Conservation (phyloP, 2,797 vertebrate genomes). For the Orestias chungarensis region DNA sequence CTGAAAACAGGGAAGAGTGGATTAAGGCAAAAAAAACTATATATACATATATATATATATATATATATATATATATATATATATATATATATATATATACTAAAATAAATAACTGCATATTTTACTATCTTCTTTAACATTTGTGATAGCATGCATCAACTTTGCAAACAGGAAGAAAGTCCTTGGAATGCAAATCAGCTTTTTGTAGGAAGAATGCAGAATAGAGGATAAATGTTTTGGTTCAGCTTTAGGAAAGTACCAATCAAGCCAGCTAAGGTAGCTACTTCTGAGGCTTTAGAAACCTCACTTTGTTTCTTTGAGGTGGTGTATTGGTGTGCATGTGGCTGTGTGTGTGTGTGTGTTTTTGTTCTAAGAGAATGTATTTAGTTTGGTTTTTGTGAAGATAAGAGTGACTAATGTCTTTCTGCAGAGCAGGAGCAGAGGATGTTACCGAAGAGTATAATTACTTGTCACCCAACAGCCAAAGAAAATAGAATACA, state of each 20-base stretch:
- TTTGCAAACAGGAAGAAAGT: not conserved
- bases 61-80: too few species aligned
- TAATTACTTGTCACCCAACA: slow-evolving; percentile 62
- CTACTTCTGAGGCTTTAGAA: not conserved
- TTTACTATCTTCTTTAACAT: not conserved
- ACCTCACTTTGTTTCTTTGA: not conserved
- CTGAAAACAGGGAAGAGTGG: too few species aligned
- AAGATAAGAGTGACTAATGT: slow-evolving; percentile 61
- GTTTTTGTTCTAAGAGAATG: not conserved
- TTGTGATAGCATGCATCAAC: not conserved
- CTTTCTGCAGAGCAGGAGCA: slow-evolving; percentile 30
- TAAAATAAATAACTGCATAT: too few species aligned
- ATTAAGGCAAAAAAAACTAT: too few species aligned
- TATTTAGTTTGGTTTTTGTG: slow-evolving; percentile 26
- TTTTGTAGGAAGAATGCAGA: not conserved
- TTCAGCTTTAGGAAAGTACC: not conserved
- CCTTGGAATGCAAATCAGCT: not conserved
- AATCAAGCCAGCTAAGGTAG: not conserved
- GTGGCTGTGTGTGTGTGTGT: slow-evolving; percentile 1
- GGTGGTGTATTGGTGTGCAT: not conserved
- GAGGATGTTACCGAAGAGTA: slow-evolving; percentile 39
- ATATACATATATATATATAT: too few species aligned
- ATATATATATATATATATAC: too few species aligned
- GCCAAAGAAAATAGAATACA: slow-evolving; percentile 29
- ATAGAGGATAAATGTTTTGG: not conserved